Conservation (phyloP, 2,888 invertebrate genomes). For the Hyposoter didymator region DNA sequence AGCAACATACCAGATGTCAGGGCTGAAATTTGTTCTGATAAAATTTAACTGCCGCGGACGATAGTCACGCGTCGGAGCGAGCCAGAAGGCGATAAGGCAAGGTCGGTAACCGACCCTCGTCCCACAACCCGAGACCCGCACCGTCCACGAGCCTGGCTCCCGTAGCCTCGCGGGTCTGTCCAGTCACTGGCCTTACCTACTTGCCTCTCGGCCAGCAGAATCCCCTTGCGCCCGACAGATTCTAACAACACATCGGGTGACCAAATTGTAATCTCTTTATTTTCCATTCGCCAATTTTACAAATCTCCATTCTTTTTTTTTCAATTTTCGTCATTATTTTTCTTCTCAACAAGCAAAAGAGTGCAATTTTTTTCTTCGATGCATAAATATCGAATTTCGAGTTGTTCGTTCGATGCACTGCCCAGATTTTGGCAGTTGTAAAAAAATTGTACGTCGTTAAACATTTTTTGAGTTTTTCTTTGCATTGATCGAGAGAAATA, state of each 20-base stretch:
- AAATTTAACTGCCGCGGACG: conserved; percentile 74
- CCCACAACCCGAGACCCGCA: conserved; percentile 57
- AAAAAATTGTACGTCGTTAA: too few species aligned
- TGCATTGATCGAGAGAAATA: too few species aligned
- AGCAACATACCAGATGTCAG: conserved; percentile 69
- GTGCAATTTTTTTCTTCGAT: too few species aligned
- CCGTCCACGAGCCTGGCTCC: conserved; percentile 26
- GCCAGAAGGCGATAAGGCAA: conserved; percentile 73
- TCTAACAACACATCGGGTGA: conserved; percentile 20
- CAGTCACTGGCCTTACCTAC: conserved; percentile 67
- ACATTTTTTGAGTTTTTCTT: too few species aligned
- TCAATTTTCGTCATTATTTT: background rate
- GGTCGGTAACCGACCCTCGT: conserved; percentile 75
- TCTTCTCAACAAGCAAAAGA: background rate
- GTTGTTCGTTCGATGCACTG: too few species aligned
- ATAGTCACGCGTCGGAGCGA: conserved; percentile 74
- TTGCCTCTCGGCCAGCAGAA: conserved; percentile 59
- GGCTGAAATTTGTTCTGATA: conserved; percentile 74
- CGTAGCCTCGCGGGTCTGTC: conserved; percentile 50
- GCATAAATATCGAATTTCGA: too few species aligned
- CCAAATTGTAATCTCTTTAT: conserved; percentile 24
- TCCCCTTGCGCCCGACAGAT: conserved; percentile 34
- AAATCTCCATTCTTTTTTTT: background rate
- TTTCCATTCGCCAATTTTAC: background rate
- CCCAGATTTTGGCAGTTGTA: too few species aligned